These are phyloP conservation scores for Tympanoctomys barrerae DNA, from an alignment of 2,797 vertebrate genomes.

Conservation along the genomic window DNA sequence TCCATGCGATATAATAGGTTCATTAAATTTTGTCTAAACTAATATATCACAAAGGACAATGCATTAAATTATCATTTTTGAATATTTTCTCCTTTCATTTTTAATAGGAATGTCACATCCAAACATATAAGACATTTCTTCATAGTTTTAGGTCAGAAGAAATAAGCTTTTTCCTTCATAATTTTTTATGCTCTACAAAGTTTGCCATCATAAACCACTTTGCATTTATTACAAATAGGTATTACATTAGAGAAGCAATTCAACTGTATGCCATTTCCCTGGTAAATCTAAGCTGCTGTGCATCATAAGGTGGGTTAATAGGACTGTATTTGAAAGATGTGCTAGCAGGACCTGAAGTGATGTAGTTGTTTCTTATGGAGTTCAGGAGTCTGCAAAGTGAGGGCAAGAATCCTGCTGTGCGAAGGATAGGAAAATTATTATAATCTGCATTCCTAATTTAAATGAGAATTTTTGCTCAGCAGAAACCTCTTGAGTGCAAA, in stretches of 20 bases:
- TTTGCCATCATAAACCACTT: constrained; percentile 84
- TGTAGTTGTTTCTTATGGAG: constrained; percentile 83
- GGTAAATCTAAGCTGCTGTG: constrained; percentile 84
- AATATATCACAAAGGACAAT: constrained; percentile 71
- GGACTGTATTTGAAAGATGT: constrained; percentile 74
- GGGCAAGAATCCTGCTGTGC: constrained; percentile 86
- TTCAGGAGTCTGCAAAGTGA: constrained; percentile 83
- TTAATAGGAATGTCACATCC: constrained; percentile 55
- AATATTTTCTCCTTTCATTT: constrained; percentile 74
- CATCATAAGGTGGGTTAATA: constrained; percentile 84
- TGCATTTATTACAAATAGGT: constrained; percentile 84
- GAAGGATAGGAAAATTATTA: constrained; percentile 89
- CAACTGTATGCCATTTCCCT: constrained; percentile 83
- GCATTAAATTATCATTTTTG: constrained; percentile 68
- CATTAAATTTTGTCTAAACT: constrained; percentile 74
- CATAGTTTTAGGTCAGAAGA: constrained; percentile 82
- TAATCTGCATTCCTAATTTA: constrained; percentile 89
- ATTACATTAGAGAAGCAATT: constrained; percentile 83
- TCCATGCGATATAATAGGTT: constrained; percentile 67
- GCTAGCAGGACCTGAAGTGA: constrained; percentile 84
- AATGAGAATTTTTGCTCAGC: constrained; percentile 88
- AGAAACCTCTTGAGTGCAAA: constrained; percentile 88
- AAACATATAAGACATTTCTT: constrained; percentile 69
- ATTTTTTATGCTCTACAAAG: constrained; percentile 83
- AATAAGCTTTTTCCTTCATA: constrained; percentile 34